Evolutionary conservation across 2,113 vertebrate genomes (phyloP).

Genomic region (Numenius arquata): DNA sequence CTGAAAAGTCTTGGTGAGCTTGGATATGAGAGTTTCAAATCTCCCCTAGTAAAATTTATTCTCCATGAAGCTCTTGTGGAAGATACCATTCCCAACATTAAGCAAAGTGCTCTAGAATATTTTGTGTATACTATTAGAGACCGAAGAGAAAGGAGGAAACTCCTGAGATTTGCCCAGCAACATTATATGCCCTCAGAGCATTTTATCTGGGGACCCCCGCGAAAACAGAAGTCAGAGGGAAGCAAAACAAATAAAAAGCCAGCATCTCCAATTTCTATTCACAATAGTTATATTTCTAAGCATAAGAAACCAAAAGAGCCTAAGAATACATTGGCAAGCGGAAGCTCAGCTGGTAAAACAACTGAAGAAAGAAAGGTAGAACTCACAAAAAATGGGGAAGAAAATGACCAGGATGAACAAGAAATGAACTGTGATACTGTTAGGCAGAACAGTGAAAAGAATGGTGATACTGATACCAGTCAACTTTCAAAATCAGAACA

Average conservation of each 20-base stretch:
- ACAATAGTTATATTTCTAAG: constrained; percentile 47
- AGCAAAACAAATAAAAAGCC: constrained; percentile 65
- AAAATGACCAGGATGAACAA: not conserved
- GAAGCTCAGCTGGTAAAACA: constrained; percentile 46
- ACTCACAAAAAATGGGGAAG: constrained; percentile 44
- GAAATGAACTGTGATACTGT: constrained; percentile 25
- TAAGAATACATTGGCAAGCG: constrained; percentile 4
- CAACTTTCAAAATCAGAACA: constrained; percentile 41
- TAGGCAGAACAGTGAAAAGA: constrained; percentile 25
- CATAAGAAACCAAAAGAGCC: constrained; percentile 68
- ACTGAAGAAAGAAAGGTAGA: constrained; percentile 64
- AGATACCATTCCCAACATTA: constrained; percentile 90
- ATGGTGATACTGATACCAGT: not conserved
- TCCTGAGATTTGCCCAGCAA: constrained; percentile 88
- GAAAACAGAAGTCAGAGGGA: constrained; percentile 69
- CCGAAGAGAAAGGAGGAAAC: constrained; percentile 85
- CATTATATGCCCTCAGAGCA: constrained; percentile 89
- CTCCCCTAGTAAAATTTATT: constrained; percentile 89
- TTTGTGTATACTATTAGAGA: constrained; percentile 94
- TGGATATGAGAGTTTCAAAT: constrained; percentile 94
- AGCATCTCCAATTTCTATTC: constrained; percentile 47
- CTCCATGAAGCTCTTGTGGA: constrained; percentile 90
- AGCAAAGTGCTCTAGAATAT: constrained; percentile 94
- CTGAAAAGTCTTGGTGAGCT: constrained; percentile 97
- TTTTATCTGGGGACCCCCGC: constrained; percentile 93